Evolutionary conservation across 2,797 vertebrate genomes (phyloP), one percentile per base, ranked within the genome.

Genomic region (Falco biarmicus): DNA sequence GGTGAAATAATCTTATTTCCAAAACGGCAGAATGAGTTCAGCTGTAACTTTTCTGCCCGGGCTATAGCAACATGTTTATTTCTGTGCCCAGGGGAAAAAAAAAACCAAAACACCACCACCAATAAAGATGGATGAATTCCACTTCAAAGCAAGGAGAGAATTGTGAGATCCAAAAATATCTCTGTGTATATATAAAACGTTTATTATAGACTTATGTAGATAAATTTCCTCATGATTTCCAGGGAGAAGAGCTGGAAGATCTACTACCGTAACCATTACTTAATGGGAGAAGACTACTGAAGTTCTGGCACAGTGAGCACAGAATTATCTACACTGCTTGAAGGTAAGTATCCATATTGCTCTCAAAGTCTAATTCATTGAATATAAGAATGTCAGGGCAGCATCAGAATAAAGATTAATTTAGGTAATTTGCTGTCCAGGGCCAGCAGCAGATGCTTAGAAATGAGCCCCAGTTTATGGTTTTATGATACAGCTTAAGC

Each of bases 321-420:
- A 83, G 41, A 89, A 87, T 83, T 90, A 74, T 70, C 60, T 75
- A 45, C 19, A 7, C 37, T 71, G 18, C 64, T 91, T 71, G 68
- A 89, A 94, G 66, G 71, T 92, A 93, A 73, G 77, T 89, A 74
- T 59, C 70, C 70, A 48, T 74, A 84, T 43, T 87, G 39, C n/a
- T 93, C 94, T 92, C 66, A 43, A 73, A 84, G 66, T 59, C 70
- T 74, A 77, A 68, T 86, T 93, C 56, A 70, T 0, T 61, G 39
- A 87, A 41, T 69, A 24, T 29, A 82, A 82, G 83, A 79, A 90
- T 84, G 60, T 50, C 77, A 66, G 47, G 63, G 74, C 21, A 79
- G 51, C 51, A 87, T 53, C 74, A 90, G 48, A 89, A 93, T 82
- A 89, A 92, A 94, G 81, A 96, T 90, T 96, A 84, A 94, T 84